Evolutionary conservation across 2,888 invertebrate species (phyloP).

Genomic region (Drosophila paranaensis): DNA sequence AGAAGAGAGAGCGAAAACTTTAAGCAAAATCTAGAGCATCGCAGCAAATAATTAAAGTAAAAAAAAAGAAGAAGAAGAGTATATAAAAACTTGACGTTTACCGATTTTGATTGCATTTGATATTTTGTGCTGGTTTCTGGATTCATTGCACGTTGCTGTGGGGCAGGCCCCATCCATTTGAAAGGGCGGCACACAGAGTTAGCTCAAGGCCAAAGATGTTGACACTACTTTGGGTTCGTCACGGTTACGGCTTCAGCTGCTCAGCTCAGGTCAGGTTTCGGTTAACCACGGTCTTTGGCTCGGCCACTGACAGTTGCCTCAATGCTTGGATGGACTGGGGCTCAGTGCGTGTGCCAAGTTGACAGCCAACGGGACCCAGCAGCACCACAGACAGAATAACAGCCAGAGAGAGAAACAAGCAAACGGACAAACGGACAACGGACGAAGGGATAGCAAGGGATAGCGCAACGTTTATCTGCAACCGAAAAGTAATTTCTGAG

Average conservation of each 20-base stretch:
- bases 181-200: conserved; percentile 33
- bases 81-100: conserved; percentile 27
- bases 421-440: neutral
- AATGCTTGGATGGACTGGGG: conserved; percentile 39
- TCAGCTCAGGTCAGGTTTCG: conserved; percentile 40
- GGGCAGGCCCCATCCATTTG: conserved; percentile 37
- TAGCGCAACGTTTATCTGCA: conserved; percentile 57
- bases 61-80: conserved; percentile 5
- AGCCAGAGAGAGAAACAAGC: conserved; percentile 7
- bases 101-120: conserved; percentile 42
- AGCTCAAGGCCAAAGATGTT: conserved; percentile 64
- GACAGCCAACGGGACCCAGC: conserved; percentile 40
- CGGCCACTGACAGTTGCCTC: conserved; percentile 50
- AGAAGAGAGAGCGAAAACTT: neutral
- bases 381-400: conserved; percentile 10
- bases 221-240: conserved; percentile 42
- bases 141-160: conserved; percentile 59
- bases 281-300: conserved; percentile 20
- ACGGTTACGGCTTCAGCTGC: conserved; percentile 20
- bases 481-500: conserved; percentile 73
- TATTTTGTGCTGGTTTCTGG: conserved; percentile 27
- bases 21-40: neutral
- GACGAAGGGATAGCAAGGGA: conserved; percentile 13
- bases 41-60: conserved; percentile 47
- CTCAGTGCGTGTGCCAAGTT: conserved; percentile 44